phyloP scores from a whole-genome alignment of 2,888 invertebrate genomes.

The Ametastegia equiseti region DNA sequence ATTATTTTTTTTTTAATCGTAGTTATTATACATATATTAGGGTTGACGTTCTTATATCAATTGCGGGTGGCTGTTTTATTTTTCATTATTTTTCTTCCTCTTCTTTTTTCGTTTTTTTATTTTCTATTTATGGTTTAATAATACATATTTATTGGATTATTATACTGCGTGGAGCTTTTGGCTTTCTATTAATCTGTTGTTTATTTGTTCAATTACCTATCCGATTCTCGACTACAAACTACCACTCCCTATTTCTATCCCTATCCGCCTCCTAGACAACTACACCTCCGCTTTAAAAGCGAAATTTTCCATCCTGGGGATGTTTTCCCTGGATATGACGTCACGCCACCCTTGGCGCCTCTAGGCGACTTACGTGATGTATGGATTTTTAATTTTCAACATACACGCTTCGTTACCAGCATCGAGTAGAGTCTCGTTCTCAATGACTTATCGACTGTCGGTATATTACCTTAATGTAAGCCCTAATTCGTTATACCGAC shows the following conservation, averaged over 20 bases:
- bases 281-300: not conserved
- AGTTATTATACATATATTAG: not conserved
- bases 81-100: too few species aligned
- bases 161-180: not conserved
- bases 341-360: conserved; percentile 12
- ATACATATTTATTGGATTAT: too few species aligned
- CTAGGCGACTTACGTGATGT: not conserved
- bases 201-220: not conserved
- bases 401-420: not conserved
- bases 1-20: not conserved
- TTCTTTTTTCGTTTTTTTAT: too few species aligned
- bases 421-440: not conserved
- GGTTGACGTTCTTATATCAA: not conserved
- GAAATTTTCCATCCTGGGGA: conserved; percentile 12
- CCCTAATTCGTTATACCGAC: not conserved
- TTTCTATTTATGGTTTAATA: too few species aligned
- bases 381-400: conserved; percentile 7
- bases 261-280: conserved; percentile 41
- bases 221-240: conserved; percentile 44
- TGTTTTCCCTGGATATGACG: conserved; percentile 37
- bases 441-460: not conserved
- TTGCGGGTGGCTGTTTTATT: too few species aligned
- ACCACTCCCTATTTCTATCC: conserved; percentile 49
- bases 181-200: not conserved
- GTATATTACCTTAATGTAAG: not conserved